Evolutionary conservation across 2,888 invertebrate species (phyloP).

Genomic region (Rapana venosa): DNA sequence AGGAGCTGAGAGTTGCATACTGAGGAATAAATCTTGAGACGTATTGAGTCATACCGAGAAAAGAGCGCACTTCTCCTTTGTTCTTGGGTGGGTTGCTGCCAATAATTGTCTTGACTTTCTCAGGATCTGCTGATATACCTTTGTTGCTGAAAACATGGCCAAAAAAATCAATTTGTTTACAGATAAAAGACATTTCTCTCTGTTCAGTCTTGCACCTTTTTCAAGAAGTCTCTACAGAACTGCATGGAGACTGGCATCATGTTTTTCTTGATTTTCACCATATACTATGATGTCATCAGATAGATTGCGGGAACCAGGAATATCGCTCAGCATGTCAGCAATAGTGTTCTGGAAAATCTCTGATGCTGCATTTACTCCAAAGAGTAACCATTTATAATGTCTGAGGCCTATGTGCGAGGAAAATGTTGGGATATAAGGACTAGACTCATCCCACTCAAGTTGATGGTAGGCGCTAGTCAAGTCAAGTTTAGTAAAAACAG

Average conservation of each 20-base stretch:
- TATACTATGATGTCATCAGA: conserved; percentile 52
- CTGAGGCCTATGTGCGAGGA: conserved; percentile 50
- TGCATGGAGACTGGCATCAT: not conserved
- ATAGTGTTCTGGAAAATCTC: conserved; percentile 78
- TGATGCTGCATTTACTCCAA: conserved; percentile 70
- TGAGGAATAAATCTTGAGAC: not conserved
- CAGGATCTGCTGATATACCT: not conserved
- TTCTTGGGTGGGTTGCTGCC: not conserved
- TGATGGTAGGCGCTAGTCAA: conserved; percentile 58
- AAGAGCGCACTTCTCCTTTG: not conserved
- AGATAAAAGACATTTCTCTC: not conserved
- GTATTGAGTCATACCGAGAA: not conserved
- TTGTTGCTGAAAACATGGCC: not conserved
- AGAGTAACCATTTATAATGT: conserved; percentile 56
- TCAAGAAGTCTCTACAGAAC: not conserved
- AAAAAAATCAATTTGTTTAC: not conserved
- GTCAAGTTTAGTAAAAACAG: conserved; percentile 56
- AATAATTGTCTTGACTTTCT: not conserved
- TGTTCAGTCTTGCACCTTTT: not conserved
- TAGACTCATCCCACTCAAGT: conserved; percentile 56
- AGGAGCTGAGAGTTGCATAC: not conserved
- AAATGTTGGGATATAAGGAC: conserved; percentile 54
- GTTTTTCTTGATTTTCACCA: conserved; percentile 41
- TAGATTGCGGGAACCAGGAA: conserved; percentile 71
- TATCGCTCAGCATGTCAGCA: conserved; percentile 69